These are phyloP conservation scores for Polydrusus cervinus DNA, from an alignment of 2,888 invertebrate species.

Conservation along the genomic window DNA sequence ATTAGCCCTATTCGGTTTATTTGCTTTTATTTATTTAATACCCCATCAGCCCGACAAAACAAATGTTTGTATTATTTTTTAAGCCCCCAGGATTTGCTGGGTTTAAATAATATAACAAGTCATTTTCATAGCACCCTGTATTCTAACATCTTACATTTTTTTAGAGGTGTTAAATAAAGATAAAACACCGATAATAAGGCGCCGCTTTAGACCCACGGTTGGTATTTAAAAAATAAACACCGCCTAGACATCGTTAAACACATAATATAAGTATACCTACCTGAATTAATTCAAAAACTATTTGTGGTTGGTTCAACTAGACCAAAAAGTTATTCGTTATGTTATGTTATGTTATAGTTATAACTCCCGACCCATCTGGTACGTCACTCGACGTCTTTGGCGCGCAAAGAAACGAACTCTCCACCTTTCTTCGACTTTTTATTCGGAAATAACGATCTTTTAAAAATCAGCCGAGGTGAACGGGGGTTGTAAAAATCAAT, in stretches of 20 bases:
- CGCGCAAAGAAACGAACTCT: conserved; percentile 47
- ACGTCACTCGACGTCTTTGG: conserved; percentile 22
- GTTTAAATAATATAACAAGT: too few species aligned
- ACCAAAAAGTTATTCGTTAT: conserved; percentile 35
- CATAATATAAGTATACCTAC: not conserved
- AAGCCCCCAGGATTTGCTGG: too few species aligned
- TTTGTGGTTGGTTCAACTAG: conserved; percentile 31
- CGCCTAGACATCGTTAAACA: not conserved
- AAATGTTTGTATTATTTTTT: too few species aligned
- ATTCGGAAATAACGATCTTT: conserved; percentile 35
- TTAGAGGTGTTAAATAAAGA: too few species aligned
- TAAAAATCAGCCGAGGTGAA: conserved; percentile 33
- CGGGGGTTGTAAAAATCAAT: conserved; percentile 37
- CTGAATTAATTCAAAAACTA: conserved; percentile 19
- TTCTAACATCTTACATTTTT: too few species aligned
- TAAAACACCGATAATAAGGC: too few species aligned
- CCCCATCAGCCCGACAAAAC: too few species aligned
- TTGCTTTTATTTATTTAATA: too few species aligned
- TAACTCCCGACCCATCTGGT: conserved; percentile 37
- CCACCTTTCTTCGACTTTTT: conserved; percentile 45
- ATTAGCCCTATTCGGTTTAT: too few species aligned
- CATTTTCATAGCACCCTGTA: too few species aligned
- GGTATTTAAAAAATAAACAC: conserved; percentile 19
- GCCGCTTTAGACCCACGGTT: not conserved
- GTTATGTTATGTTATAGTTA: too few species aligned